Evolutionary conservation across 2,113 vertebrate genomes (phyloP), one percentile per base, ranked within the genome.

Genomic region (Labeo rohita): DNA sequence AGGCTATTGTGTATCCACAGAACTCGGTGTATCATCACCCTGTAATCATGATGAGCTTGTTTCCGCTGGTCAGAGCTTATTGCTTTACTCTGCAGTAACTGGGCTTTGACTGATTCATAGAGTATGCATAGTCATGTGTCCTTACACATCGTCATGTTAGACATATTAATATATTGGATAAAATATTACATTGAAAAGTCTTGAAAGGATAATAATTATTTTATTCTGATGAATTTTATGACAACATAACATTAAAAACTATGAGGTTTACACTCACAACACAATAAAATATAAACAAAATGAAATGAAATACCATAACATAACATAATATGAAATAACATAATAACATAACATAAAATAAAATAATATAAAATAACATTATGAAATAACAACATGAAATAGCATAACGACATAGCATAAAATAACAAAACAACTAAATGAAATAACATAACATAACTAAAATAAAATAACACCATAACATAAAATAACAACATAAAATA

Each of bases 21-120:
- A 78, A 54, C 78, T 79, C 39, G 18, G 45, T 81, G 61, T 45
- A 65, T 81, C 80, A 70, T 83, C 23, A 83, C 47, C 28, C 80
- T 83, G 63, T 70, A 39, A 83, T 70, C 65, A 83, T 6, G 7
- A 83, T 36, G 49, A 50, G 23, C 70, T 83, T 39, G n/a, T 80
- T 80, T 65, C 79, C 21, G 43, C 79, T 65, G 59, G 59, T 65
- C 43, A 11, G 59, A 70, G 16, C 70, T 70, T 36, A 36, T 54
- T 83, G 80, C 28, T 70, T n/a, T 21, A 12, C 7, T 70, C 50
- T 74, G 39, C 21, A 76, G 56, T 65, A 77, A 84, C 39, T 56
- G 21, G 36, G 28, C 23, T 80, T 6, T 72, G 12, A 79, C 54
- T 61, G 66, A 73, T 81, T 72, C 11, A n/a, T 8, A 81, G 16